phyloP scores from a whole-genome alignment of 1,140 invertebrate genomes.

The Alviniconcha marisindica region DNA sequence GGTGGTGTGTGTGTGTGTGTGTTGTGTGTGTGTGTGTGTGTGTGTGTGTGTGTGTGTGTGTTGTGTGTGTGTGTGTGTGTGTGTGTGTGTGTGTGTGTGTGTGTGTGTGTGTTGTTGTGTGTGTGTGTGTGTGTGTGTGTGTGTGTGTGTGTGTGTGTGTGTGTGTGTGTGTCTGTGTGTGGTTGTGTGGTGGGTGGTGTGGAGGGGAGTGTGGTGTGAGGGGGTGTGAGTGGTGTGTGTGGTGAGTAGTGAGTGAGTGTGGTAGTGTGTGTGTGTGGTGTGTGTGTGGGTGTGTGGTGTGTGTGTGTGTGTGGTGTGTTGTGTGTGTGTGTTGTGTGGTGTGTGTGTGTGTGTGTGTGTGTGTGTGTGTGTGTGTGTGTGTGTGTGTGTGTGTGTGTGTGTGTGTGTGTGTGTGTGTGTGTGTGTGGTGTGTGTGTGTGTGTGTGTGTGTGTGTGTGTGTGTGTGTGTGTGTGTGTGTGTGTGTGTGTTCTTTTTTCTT shows the following conservation, averaged over 20 bases:
- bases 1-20: too few relatives aligned
- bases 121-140: not conserved
- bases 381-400: not conserved
- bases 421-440: too few relatives aligned
- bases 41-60: too few relatives aligned
- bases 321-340: not conserved
- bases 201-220: too few relatives aligned
- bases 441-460: not conserved
- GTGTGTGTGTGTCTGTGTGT: not conserved
- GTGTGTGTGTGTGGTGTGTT: not conserved
- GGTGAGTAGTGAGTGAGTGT: not conserved
- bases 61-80: too few relatives aligned
- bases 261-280: not conserved
- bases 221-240: not conserved
- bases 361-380: not conserved
- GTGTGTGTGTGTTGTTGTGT: too few relatives aligned
- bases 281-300: not conserved
- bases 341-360: not conserved
- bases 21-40: too few relatives aligned
- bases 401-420: too few relatives aligned
- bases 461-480: not conserved
- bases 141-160: not conserved
- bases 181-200: not conserved
- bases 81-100: too few relatives aligned
- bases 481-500: not conserved